phyloP scores from a whole-genome alignment of 2,113 vertebrate genomes.

The Morphnarchus princeps region DNA sequence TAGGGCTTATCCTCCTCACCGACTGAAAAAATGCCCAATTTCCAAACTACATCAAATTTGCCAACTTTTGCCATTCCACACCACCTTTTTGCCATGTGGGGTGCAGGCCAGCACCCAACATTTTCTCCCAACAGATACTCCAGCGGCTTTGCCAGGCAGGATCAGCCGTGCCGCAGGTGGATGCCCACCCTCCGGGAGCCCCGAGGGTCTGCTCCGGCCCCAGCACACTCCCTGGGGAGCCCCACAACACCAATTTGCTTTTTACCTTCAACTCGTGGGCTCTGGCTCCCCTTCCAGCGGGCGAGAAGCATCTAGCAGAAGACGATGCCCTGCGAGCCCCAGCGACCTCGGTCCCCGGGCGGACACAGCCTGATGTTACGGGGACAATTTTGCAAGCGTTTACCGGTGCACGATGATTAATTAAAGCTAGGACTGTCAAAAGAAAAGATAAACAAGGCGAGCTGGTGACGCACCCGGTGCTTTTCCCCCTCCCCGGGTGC shows the following conservation, averaged over 20 bases:
- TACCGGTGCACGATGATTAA: rapidly evolving
- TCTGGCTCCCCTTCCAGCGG: neutral
- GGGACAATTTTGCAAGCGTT: rapidly evolving
- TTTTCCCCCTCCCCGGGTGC: neutral
- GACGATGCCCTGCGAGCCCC: neutral
- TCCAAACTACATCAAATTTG: rapidly evolving
- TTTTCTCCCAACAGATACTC: neutral
- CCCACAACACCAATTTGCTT: neutral
- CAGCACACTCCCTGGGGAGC: rapidly evolving
- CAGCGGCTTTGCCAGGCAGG: neutral
- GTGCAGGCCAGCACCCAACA: rapidly evolving
- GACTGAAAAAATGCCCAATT: rapidly evolving
- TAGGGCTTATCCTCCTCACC: neutral
- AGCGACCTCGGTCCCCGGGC: rapidly evolving
- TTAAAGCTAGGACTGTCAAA: neutral
- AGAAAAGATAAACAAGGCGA: neutral
- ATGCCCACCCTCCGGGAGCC: neutral
- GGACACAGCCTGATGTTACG: rapidly evolving
- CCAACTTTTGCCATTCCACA: rapidly evolving
- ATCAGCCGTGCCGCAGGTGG: rapidly evolving
- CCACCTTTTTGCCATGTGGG: rapidly evolving
- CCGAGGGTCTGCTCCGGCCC: neutral
- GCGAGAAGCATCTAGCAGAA: neutral
- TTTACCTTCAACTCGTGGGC: neutral
- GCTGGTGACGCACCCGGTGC: neutral